Evolutionary conservation across 1,140 invertebrate genomes (phyloP), one percentile per base, ranked within the genome.

Genomic region (Leptinotarsa lineolata): DNA sequence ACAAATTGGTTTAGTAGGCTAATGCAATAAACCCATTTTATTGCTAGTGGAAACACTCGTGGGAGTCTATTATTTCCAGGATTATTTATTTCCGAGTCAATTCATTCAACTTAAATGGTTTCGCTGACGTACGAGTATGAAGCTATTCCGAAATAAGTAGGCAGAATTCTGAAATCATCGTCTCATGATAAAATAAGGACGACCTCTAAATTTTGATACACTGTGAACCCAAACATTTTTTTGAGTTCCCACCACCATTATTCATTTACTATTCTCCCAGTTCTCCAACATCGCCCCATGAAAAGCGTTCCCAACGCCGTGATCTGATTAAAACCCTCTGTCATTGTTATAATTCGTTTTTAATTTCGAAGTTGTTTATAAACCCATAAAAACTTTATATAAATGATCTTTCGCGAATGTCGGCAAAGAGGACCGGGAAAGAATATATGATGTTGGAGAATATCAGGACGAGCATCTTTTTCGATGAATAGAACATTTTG

Each of bases 321-420:
- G 63, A 65, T 65, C 63, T n/a, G 18, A 22, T 65, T 65, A 24
- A 65, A 24, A 65, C 39, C 18, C 20, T 24, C 24, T 65, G 22
- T 39, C 63, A 24, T 39, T 39, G 8, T 65, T 24, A 65, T 65
- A 65, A 65, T 65, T 65, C 63, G 39, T 30, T 65, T 65, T 65
- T 65, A 65, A 65, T 65, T 65, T 65, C 16, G 24, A 39, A 39
- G 21, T 16, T 65, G 39, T 39, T 65, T 65, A 65, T 39, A 24
- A 11, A 65, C 39, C 21, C 39, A 24, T 65, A 65, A 65, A 65
- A 63, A 65, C 18, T 30, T 65, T 22, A 65, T 39, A 30, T 16
- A 65, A 24, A 65, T 65, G 21, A 65, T 30, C 63, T 54, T 54
- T 54, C 15, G 48, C 48, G 48, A 54, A 54, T 18, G 48, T 54